These are phyloP conservation scores for Corella eumyota DNA, from an alignment of 23 tunicate species.

Conservation along the genomic window DNA sequence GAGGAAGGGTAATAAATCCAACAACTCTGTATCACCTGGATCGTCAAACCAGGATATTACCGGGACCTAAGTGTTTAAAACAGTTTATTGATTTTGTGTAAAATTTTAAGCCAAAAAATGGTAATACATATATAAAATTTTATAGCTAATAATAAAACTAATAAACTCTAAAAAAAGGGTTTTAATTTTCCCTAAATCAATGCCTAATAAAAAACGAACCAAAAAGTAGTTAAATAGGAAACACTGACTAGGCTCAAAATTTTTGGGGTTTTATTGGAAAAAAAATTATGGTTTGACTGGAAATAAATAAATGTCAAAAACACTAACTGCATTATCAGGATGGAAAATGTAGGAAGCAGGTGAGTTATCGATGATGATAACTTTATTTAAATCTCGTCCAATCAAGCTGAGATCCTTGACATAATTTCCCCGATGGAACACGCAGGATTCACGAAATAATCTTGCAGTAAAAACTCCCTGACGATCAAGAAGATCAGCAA, in stretches of 20 bases:
- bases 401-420: slow-evolving; percentile 91
- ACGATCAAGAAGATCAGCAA: slow-evolving; percentile 84
- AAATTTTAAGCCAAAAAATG: no score
- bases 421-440: slow-evolving; percentile 96
- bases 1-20: slow-evolving; percentile 70
- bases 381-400: slow-evolving; percentile 73
- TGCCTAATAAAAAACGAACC: no score
- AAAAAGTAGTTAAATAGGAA: no score
- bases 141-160: no score
- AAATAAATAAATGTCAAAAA: no score
- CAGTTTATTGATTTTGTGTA: no score
- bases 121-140: no score
- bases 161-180: no score
- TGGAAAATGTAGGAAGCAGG: slow-evolving; percentile 98
- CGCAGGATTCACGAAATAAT: slow-evolving; percentile 96
- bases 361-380: slow-evolving; percentile 93
- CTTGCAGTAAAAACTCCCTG: slow-evolving; percentile 69
- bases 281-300: no score
- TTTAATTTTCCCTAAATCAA: no score
- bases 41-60: slow-evolving; percentile 98
- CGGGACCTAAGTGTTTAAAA: slow-evolving; percentile 72
- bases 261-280: no score
- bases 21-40: slow-evolving; percentile 68
- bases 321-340: slow-evolving; percentile 94
- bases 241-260: no score